Conservation (phyloP, 2,888 invertebrate genomes). For the Branchipolynoe longqiensis region DNA sequence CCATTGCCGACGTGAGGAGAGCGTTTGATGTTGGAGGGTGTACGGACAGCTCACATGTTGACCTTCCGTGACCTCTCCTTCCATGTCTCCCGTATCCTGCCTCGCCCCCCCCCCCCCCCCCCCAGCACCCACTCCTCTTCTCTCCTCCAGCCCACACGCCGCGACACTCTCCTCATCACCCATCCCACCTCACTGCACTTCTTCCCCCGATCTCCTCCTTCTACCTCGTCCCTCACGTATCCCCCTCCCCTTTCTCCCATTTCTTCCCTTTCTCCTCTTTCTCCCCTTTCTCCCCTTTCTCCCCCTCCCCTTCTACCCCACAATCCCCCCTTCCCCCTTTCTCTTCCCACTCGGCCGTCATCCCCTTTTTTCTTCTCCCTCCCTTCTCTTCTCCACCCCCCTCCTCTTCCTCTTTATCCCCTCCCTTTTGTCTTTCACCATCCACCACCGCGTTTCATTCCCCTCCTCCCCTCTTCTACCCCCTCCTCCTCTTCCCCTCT, state of each 20-base stretch:
- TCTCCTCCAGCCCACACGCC: background rate
- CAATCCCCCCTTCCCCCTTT: background rate
- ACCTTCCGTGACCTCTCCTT: background rate
- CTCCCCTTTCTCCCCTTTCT: background rate
- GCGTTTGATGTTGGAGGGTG: constrained; percentile 28
- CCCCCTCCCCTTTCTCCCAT: background rate
- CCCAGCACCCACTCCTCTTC: background rate
- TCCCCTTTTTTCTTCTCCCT: background rate
- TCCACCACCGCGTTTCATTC: background rate
- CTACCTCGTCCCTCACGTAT: background rate
- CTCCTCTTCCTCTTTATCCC: background rate
- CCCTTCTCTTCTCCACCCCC: background rate
- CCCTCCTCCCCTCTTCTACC: background rate
- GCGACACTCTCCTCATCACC: background rate
- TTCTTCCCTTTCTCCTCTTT: background rate
- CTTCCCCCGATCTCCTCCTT: background rate
- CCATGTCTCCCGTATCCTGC: background rate
- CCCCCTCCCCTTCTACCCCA: background rate
- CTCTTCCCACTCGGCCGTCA: background rate
- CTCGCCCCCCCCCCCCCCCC: constrained; percentile 16
- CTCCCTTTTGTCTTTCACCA: background rate
- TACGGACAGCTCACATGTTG: constrained; percentile 21
- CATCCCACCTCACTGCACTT: background rate
- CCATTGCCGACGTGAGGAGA: constrained; percentile 18
- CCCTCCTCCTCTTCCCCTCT: background rate